Evolutionary conservation across 2,797 vertebrate genomes (phyloP), one percentile per base, ranked within the genome.

Genomic region (Miichthys miiuy): DNA sequence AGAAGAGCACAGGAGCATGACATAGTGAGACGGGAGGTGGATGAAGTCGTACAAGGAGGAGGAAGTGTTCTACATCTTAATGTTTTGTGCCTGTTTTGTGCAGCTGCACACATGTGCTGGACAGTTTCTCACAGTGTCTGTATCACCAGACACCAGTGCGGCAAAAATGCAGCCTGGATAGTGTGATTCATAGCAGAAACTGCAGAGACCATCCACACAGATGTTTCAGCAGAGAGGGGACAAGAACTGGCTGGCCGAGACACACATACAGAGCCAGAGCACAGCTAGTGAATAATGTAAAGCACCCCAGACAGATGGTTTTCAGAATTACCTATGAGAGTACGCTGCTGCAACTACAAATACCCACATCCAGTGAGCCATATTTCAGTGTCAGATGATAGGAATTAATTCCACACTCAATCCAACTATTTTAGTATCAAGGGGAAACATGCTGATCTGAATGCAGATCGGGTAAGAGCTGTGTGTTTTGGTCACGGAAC

Each of bases 221-320:
- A 87, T 75, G 82, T 90, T 87, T 80, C 51, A 66, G 79, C 68
- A 30, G 66, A 80, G 65, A 25, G 34, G 75, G 72, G 85, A 86
- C 75, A 64, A 74, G 75, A 77, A 63, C 65, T 62, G 56, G 64
- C 70, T 8, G 57, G 72, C 68, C 1, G 8, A 71, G 61, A 82
- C 73, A 38, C 72, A 58, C 82, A 52, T 63, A 64, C 11, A 72
- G 60, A 75, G 72, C 68, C 50, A 5, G 68, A 0, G 11, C 71
- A 77, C 60, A 67, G 75, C 80, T 83, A 71, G 83, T 91, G 82
- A 91, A 92, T 91, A 91, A 92, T 91, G 91, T 82, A 93, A 85
- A 83, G 70, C 86, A 80, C 62, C 75, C 54, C 67, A 79, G 80
- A 89, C 82, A 87, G 83, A 84, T 89, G 81, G 79, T 83, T 89